These are phyloP conservation scores for Pachydiplax longipennis DNA, from an alignment of 2,888 invertebrate genomes.

Conservation along the genomic window DNA sequence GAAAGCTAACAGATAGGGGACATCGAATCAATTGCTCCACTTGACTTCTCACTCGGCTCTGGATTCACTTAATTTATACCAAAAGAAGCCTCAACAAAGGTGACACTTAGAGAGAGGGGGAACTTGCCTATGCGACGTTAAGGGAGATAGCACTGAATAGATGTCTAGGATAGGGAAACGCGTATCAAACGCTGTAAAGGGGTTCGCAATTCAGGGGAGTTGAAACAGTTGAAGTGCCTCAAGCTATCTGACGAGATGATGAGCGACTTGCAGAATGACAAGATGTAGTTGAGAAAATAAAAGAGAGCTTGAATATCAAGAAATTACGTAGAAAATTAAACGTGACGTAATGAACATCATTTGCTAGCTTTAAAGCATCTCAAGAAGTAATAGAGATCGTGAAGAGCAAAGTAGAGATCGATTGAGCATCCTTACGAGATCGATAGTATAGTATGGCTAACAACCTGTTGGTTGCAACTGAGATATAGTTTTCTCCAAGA, in stretches of 20 bases:
- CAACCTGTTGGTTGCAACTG: too few relatives aligned
- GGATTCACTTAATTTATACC: background rate
- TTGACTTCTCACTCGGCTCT: background rate
- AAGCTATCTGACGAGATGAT: too few relatives aligned
- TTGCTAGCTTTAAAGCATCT: too few relatives aligned
- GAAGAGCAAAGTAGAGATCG: too few relatives aligned
- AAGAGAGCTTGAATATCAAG: too few relatives aligned
- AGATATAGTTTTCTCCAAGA: too few relatives aligned
- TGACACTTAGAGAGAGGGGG: background rate
- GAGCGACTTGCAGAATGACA: too few relatives aligned
- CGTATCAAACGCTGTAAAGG: background rate
- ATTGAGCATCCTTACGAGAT: too few relatives aligned
- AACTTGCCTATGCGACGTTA: background rate
- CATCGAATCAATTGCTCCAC: background rate
- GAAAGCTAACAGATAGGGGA: background rate
- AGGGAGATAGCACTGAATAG: background rate
- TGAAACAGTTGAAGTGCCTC: background rate
- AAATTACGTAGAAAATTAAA: background rate
- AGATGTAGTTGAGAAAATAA: too few relatives aligned
- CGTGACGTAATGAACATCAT: background rate
- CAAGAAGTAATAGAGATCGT: too few relatives aligned
- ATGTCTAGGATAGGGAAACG: background rate
- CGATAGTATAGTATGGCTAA: too few relatives aligned
- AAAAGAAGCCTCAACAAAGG: background rate
- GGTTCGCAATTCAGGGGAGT: background rate